phyloP scores from a whole-genome alignment of 2,113 vertebrate genomes.

The Ondatra zibethicus region DNA sequence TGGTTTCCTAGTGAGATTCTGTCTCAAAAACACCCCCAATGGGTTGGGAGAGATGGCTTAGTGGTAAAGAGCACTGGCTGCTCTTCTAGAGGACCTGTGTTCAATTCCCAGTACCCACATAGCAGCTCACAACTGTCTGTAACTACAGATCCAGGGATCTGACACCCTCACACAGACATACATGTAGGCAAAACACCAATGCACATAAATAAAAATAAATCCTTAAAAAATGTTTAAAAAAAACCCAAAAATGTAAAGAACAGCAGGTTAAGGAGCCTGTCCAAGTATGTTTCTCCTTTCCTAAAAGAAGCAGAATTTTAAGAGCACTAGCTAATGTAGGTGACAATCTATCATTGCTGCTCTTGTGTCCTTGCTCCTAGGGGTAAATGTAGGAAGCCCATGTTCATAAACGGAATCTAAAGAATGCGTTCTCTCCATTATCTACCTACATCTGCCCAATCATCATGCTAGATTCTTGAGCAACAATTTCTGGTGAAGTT shows the following conservation, averaged over 20 bases:
- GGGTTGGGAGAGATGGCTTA: not conserved
- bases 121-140: not conserved
- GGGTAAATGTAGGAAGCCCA: slow-evolving; percentile 27
- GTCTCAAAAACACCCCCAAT: not conserved
- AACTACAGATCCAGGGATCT: not conserved
- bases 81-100: not conserved
- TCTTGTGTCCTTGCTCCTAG: slow-evolving; percentile 34
- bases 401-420: slow-evolving; percentile 44
- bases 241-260: not conserved
- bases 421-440: not conserved
- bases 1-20: not conserved
- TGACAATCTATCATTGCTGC: slow-evolving; percentile 5
- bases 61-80: not conserved
- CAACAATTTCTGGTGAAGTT: slow-evolving; percentile 29
- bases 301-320: slow-evolving; percentile 21
- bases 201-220: not conserved
- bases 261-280: slow-evolving; percentile 44
- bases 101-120: not conserved
- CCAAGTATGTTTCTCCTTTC: slow-evolving; percentile 45
- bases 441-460: slow-evolving; percentile 42
- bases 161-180: not conserved
- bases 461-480: slow-evolving; percentile 32
- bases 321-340: slow-evolving; percentile 28
- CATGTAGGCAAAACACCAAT: not conserved
- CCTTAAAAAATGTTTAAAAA: not conserved